Evolutionary conservation across 2,888 invertebrate species (phyloP).

Genomic region (Carpatolechia fugitivella): DNA sequence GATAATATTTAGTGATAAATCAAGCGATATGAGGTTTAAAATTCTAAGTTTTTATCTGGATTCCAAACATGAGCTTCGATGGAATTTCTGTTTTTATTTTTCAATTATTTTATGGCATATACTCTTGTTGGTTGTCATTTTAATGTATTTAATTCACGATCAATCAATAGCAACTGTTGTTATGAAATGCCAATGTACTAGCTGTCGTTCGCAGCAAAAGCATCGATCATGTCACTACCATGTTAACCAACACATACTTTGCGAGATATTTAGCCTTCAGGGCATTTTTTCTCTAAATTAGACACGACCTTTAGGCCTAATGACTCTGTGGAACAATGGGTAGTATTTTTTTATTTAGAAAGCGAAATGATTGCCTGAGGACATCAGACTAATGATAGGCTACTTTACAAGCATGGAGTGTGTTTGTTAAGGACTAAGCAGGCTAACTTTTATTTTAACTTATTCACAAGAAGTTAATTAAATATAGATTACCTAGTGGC

Average conservation of each 20-base stretch:
- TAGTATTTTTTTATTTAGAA: not conserved
- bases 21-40: constrained; percentile 17
- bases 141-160: constrained; percentile 3
- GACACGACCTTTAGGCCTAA: constrained; percentile 9
- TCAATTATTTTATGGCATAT: not conserved
- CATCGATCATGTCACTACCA: constrained; percentile 10
- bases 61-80: not conserved
- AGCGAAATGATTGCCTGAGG: not conserved
- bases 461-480: not conserved
- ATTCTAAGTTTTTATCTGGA: constrained; percentile 14
- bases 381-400: not conserved
- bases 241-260: constrained; percentile 1
- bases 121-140: not conserved
- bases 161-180: constrained; percentile 7
- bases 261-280: not conserved
- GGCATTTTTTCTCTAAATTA: constrained; percentile 7
- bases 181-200: not conserved
- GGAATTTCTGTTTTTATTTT: constrained; percentile 8
- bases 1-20: constrained; percentile 42
- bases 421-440: too few relatives aligned
- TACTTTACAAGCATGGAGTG: not conserved
- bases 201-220: not conserved
- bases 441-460: not conserved
- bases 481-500: not conserved
- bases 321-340: constrained; percentile 6